Evolutionary conservation across 2,797 vertebrate genomes (phyloP), one percentile per base, ranked within the genome.

Genomic region (Parauchenoglanis punctatus): DNA sequence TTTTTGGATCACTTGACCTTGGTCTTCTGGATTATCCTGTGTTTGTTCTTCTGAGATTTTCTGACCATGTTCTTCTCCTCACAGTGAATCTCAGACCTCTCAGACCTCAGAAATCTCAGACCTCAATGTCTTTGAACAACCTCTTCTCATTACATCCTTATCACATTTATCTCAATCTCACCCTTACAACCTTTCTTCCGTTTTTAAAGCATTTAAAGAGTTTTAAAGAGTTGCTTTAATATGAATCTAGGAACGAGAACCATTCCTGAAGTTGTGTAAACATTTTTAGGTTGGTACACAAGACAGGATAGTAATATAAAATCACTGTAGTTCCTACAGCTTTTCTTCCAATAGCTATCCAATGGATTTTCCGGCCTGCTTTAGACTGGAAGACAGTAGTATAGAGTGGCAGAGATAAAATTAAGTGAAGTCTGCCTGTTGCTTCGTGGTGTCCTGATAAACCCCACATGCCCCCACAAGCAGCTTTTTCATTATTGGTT

Each of bases 401-500:
- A 52, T 70, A 49, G 12, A 18, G 12, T 17, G 28, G 59, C 10
- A 31, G 11, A 52, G 28, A 31, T 49, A 63, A 83, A 46, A 59
- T 49, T 23, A 73, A 68, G 6, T 20, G 35, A 58, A 72, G 75
- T 82, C 28, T 52, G 13, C 8, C 67, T 83, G 44, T 61, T 44
- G 20, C 63, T 81, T 11, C 40, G 17, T 28, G 6, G 25, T 40
- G 31, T 72, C 52, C 52, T 31, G 25, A 72, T 58, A 18, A 72
- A 70, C 35, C 67, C 40, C 68, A 17, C 18, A 35, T 23, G 40
- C 25, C 13, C n/a, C 67, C 70, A 52, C 44, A 44, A 83, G 70
- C 81, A 87, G 58, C 58, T 83, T 90, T 93, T 94, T 92, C 93
- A 94, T 95, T 94, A 94, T 90, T 91, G 88, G 90, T 92, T 94